phyloP scores from a whole-genome alignment of 2,888 invertebrate genomes.

The Bombylius major region DNA sequence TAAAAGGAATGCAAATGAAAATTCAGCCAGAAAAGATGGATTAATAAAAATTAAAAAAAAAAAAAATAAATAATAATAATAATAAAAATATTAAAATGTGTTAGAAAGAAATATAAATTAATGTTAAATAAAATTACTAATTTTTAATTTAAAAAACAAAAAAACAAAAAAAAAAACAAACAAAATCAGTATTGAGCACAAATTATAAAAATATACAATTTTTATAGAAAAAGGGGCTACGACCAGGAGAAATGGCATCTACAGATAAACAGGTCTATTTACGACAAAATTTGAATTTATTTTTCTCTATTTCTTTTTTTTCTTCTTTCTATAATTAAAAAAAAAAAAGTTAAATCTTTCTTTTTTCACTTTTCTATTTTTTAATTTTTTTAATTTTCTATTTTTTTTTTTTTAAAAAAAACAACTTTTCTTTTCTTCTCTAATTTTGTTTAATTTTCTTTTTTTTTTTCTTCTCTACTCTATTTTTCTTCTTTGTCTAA shows the following conservation, averaged over 20 bases:
- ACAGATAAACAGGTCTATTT: slow-evolving; percentile 49
- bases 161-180: background rate
- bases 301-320: slow-evolving; percentile 7
- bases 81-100: too few species aligned
- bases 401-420: background rate
- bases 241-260: slow-evolving; percentile 66
- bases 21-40: too few species aligned
- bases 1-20: too few species aligned
- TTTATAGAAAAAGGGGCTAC: slow-evolving; percentile 53
- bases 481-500: background rate
- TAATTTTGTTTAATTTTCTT: background rate
- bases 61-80: too few species aligned
- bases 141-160: background rate
- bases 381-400: too few species aligned
- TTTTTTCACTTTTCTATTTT: background rate
- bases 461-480: too few species aligned
- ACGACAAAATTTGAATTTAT: background rate
- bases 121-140: too few species aligned
- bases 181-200: background rate
- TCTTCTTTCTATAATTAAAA: slow-evolving; percentile 7
- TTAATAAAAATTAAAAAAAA: too few species aligned
- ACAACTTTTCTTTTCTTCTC: too few species aligned
- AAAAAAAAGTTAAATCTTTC: background rate
- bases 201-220: slow-evolving; percentile 19
- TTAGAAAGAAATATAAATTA: too few species aligned